These are phyloP conservation scores for Drosophila sucinea DNA, from an alignment of 1,140 invertebrate species.

Conservation along the genomic window DNA sequence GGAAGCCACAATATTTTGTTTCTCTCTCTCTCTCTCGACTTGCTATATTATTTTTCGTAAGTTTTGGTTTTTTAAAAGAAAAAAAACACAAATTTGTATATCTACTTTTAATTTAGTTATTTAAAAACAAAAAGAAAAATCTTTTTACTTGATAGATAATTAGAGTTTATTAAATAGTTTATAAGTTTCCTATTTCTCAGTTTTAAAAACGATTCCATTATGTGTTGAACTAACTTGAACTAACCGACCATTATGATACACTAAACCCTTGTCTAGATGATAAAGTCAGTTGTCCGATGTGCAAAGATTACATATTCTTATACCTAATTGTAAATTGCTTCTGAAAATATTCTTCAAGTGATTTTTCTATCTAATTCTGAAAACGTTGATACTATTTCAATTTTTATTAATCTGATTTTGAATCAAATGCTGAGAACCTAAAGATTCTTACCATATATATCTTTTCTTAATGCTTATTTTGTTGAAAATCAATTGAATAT, in stretches of 20 bases:
- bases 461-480: background rate
- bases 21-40: no score
- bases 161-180: slow-evolving; percentile 2
- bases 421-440: no score
- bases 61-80: background rate
- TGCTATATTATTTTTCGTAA: no score
- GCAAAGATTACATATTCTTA: no score
- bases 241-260: background rate
- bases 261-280: background rate
- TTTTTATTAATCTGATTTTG: no score
- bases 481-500: background rate
- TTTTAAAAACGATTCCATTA: background rate
- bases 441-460: background rate
- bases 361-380: no score
- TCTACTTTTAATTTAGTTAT: slow-evolving; percentile 6
- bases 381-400: no score
- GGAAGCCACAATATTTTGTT: no score
- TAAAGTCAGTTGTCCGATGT: background rate
- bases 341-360: no score
- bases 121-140: background rate
- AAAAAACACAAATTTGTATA: background rate
- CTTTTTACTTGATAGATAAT: slow-evolving; percentile 3
- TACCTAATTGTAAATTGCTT: no score
- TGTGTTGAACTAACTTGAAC: background rate
- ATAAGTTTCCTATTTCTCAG: slow-evolving; percentile 4